Evolutionary conservation across 2,797 vertebrate genomes (phyloP).

Genomic region (Sebastes iracundus): DNA sequence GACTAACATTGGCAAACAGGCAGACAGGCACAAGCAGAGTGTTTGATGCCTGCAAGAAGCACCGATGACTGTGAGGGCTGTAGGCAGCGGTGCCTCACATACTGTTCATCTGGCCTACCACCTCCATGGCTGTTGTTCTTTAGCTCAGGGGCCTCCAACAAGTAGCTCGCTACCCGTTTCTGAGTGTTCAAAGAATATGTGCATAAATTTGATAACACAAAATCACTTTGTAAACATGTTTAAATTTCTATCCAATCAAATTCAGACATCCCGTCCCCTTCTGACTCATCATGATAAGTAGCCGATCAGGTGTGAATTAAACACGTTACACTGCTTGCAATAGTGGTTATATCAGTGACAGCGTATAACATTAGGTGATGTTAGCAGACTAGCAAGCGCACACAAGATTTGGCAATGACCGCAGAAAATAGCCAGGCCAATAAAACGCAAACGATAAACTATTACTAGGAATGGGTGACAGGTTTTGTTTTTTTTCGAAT

Average conservation of each 20-base stretch:
- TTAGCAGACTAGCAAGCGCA: too few relatives aligned
- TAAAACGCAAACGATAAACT: too few relatives aligned
- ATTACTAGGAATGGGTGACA: too few relatives aligned
- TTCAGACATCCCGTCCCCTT: too few relatives aligned
- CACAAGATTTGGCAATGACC: too few relatives aligned
- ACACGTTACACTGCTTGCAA: too few relatives aligned
- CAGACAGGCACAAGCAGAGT: constrained; percentile 15
- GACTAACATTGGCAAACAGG: constrained; percentile 42
- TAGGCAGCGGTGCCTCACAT: constrained; percentile 2
- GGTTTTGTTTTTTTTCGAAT: too few relatives aligned
- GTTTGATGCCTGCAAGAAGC: constrained; percentile 29
- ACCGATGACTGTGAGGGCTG: background rate
- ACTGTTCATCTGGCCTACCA: constrained; percentile 8
- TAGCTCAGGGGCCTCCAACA: background rate
- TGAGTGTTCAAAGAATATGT: background rate
- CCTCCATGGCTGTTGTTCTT: constrained; percentile 5
- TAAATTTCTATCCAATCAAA: background rate
- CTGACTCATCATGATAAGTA: too few relatives aligned
- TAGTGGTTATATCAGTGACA: too few relatives aligned
- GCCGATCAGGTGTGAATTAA: too few relatives aligned
- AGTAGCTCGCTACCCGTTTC: background rate
- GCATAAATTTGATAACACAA: background rate
- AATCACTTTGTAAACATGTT: background rate
- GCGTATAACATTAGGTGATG: too few relatives aligned
- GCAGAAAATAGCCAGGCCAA: too few relatives aligned